Evolutionary conservation across 1,140 invertebrate species (phyloP), one percentile per base, ranked within the genome.

Genomic region (Antheraea pernyi): DNA sequence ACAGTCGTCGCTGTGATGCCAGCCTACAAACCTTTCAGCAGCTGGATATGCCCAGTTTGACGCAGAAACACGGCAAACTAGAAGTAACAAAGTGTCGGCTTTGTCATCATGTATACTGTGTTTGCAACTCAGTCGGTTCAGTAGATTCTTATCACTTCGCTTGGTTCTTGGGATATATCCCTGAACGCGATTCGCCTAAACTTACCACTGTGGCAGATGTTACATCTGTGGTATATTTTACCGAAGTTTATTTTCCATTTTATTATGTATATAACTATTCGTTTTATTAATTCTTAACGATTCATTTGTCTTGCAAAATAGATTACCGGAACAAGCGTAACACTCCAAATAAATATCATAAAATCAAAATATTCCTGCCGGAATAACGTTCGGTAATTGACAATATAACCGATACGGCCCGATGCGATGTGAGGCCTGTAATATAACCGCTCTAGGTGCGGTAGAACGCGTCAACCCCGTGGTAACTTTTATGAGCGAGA

Each of bases 401-500:
- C 61, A 63, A 63, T 63, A 37, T 37, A 22, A 19, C 59, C 59
- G 13, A 60, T 60, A 60, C 19, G 22, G 16, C 46, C 11, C 22
- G 62, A 11, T 42, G 39, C 3, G 39, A 53, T 53, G 46, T 53
- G 46, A 53, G n/a, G 16, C 11, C 46, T 53, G 46, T 53, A 53
- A 53, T 53, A n/a, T 53, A 53, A 53, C 46, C 46, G 11, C 46
- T 53, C 46, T 53, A 13, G 46, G 46, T 53, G 46, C 46, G 11
- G 30, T 39, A 64, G 9, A 37, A 19, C 2, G 63, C 63, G 16
- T 42, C 36, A 65, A 42, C 39, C 39, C 73, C 67, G 61, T 81
- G 85, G 81, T 91, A 88, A 91, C 86, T 91, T 91, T 91, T 91
- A 91, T 89, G 88, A 87, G 82, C 74, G 79, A 75, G 76, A 86